Base-by-base conservation (phyloP, 2,113 vertebrate genomes). In the Trogon melanurus region DNA sequence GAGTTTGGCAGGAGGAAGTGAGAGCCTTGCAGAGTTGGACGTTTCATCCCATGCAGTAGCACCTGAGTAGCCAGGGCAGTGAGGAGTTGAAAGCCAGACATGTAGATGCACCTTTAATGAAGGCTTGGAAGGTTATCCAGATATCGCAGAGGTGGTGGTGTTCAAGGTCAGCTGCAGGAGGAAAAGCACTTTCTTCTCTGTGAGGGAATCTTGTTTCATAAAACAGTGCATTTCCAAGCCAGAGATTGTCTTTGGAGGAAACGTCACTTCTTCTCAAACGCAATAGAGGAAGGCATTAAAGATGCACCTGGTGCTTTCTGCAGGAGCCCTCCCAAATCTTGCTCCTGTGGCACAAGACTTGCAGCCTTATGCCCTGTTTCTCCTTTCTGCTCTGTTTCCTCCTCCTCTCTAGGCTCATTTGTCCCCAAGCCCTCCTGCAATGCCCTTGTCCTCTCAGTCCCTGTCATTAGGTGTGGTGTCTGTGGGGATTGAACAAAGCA, bases 361-460 rank as follows among this genome's bases (percentile, higher is more conserved):
- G 16, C 23, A 71, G 48, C 57, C 32, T 93, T 88, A 78, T 62
- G 60, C 25, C 32, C 34, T 18, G 6, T 58, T 91, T 83, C 67
- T 92, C 64, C 64, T 88, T 83, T 90, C 64, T 91, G 85, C 83
- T 85, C 69, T 5, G 5, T 80, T 90, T 88, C 75, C 32, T 85
- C 44, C 36, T 93, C 16, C 38, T 16, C 29, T 87, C 66, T 2
- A 26, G 76, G 57, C 50, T 73, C 88, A 6, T 79, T 89, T 75
- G 70, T 95, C 87, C 74, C 70, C 1, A 16, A 50, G n/a, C 29
- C 65, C n/a, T 93, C 54, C 32, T 81, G 53, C 51, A 62, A 65
- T 36, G 92, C 15, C 4, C 7, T 16, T 79, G 65, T 67, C 74
- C 74, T 82, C 51, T 72, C 73, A 1, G 0, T 73, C 36, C n/a